A percentile compares a stretch with the other conserved stretches of the same genome.
These are phyloP conservation scores for Temnothorax unifasciatus DNA, from an alignment of 2,888 invertebrate genomes.

Conservation along the genomic window DNA sequence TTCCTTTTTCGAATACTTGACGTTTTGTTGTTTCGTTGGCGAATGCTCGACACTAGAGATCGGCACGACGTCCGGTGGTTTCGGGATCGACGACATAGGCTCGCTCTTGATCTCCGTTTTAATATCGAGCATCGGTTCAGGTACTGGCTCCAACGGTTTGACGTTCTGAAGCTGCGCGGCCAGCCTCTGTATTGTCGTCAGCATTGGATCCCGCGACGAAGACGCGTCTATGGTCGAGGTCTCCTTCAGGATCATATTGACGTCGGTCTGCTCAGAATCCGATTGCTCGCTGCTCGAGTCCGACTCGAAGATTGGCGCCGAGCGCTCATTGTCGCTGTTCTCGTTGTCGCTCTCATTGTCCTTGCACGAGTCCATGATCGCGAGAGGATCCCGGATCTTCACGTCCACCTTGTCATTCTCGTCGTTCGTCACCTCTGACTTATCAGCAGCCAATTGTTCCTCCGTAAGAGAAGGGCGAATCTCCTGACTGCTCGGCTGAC, in stretches of 20 bases:
- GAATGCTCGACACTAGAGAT: constrained; percentile 65
- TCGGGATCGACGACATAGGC: constrained; percentile 51
- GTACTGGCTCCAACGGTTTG: constrained; percentile 65
- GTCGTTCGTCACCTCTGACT: neutral
- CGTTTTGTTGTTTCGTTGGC: constrained; percentile 61
- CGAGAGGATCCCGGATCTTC: constrained; percentile 78
- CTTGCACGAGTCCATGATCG: constrained; percentile 55
- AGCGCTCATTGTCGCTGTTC: constrained; percentile 72
- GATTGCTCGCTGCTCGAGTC: constrained; percentile 82
- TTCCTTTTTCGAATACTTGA: constrained; percentile 45
- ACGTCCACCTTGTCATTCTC: constrained; percentile 25
- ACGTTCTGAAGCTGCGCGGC: constrained; percentile 83
- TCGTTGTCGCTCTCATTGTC: constrained; percentile 77
- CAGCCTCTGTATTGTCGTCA: constrained; percentile 84
- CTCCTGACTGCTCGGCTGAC: neutral
- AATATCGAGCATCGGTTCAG: neutral
- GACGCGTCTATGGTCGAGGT: constrained; percentile 77
- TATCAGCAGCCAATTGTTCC: neutral
- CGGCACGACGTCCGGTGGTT: constrained; percentile 73
- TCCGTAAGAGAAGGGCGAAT: neutral
- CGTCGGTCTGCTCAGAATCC: constrained; percentile 79
- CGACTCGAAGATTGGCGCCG: constrained; percentile 76
- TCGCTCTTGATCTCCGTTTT: constrained; percentile 18
- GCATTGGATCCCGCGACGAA: constrained; percentile 80
- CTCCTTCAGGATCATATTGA: constrained; percentile 81